A percentile compares a stretch with the other conserved stretches of the same genome.
Conservation (phyloP, 2,113 vertebrate species). For the Petroica traversi region DNA sequence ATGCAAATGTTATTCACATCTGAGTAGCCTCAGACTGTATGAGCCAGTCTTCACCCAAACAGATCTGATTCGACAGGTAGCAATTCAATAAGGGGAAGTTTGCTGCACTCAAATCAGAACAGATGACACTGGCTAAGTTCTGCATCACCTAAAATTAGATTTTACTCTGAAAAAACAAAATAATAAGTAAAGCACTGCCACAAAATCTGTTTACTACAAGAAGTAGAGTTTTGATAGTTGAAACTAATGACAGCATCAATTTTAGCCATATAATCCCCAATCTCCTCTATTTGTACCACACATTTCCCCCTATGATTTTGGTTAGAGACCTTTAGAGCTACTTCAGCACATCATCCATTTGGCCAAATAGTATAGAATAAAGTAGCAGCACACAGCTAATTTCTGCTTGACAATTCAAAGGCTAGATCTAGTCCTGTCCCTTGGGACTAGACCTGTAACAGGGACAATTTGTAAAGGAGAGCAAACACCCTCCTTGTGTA, state of each 20-base stretch:
- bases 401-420: background rate
- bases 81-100: rapidly evolving
- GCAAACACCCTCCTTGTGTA: background rate
- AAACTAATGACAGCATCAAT: background rate
- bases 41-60: background rate
- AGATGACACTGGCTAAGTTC: background rate
- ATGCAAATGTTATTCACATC: background rate
- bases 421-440: background rate
- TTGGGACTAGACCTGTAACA: background rate
- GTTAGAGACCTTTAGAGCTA: background rate
- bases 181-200: background rate
- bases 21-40: background rate
- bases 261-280: background rate
- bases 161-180: background rate
- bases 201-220: background rate
- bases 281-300: background rate
- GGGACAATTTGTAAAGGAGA: background rate
- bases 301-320: background rate
- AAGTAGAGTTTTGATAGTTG: background rate
- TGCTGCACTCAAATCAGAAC: background rate
- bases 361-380: background rate
- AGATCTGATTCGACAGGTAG: rapidly evolving
- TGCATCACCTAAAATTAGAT: background rate
- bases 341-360: background rate
- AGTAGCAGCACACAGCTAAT: background rate